These are phyloP conservation scores for Sycophaga agraensis DNA, from an alignment of 1,140 invertebrate species.

Conservation along the genomic window DNA sequence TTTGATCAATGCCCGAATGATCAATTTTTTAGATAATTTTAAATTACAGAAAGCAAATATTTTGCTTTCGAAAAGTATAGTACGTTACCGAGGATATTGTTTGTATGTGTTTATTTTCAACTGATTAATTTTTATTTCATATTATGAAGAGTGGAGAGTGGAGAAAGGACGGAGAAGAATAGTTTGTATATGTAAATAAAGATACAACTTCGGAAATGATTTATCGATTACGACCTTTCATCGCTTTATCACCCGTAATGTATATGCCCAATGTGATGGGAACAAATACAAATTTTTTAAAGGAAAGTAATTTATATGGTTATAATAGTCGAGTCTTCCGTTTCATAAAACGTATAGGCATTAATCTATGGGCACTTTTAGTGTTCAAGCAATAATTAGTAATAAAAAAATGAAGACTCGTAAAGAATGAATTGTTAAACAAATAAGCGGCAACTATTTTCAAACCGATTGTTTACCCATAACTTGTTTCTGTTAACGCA, in stretches of 20 bases:
- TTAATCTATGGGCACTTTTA: no score
- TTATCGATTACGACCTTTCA: background rate
- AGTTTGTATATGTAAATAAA: constrained; percentile 20
- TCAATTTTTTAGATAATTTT: no score
- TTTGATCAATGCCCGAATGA: no score
- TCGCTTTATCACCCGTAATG: no score
- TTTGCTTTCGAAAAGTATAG: no score
- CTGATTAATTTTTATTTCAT: background rate
- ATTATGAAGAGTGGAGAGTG: background rate
- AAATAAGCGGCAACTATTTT: background rate
- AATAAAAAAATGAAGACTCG: background rate
- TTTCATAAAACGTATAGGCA: no score
- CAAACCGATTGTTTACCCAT: background rate
- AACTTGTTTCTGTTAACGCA: background rate
- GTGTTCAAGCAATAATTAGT: no score
- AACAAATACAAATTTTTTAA: background rate
- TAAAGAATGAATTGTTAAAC: background rate
- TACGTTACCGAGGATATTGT: no score
- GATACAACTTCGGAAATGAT: background rate
- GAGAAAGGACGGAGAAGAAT: background rate
- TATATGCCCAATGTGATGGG: background rate
- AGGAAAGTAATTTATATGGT: background rate
- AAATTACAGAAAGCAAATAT: no score
- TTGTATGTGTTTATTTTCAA: no score
- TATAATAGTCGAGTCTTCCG: no score